phyloP scores from a whole-genome alignment of 2,797 vertebrate species.

The Paratrypauchen microcephalus region DNA sequence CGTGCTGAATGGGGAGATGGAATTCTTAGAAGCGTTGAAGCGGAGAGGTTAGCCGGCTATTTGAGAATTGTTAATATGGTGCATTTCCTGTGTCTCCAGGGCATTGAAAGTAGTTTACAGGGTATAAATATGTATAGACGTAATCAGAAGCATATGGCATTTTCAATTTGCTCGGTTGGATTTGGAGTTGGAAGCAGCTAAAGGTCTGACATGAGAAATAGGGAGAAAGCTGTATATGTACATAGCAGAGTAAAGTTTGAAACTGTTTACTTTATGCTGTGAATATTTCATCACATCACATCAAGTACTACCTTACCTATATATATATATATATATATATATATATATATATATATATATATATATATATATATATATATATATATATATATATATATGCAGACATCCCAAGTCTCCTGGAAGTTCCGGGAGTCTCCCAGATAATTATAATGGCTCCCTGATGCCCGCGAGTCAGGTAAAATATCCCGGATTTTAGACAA shows the following conservation, averaged over 20 bases:
- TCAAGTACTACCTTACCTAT: too few relatives aligned
- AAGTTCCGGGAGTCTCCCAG: too few relatives aligned
- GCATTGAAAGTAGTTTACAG: constrained; percentile 6
- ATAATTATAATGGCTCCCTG: too few relatives aligned
- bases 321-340: too few relatives aligned
- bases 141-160: neutral
- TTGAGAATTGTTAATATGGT: constrained; percentile 10
- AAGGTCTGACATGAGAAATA: neutral
- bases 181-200: neutral
- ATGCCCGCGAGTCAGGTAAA: too few relatives aligned
- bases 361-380: too few relatives aligned
- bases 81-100: neutral
- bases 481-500: too few relatives aligned
- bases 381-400: too few relatives aligned
- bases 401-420: too few relatives aligned
- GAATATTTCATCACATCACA: too few relatives aligned
- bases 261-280: neutral
- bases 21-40: constrained; percentile 2
- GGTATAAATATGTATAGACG: constrained; percentile 4
- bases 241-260: neutral
- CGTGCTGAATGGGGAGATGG: neutral
- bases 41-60: constrained; percentile 7
- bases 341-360: too few relatives aligned
- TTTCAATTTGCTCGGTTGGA: neutral
- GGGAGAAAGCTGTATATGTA: neutral